Evolutionary conservation across 1,140 invertebrate genomes (phyloP).

Genomic region (Cotesia chilonis): DNA sequence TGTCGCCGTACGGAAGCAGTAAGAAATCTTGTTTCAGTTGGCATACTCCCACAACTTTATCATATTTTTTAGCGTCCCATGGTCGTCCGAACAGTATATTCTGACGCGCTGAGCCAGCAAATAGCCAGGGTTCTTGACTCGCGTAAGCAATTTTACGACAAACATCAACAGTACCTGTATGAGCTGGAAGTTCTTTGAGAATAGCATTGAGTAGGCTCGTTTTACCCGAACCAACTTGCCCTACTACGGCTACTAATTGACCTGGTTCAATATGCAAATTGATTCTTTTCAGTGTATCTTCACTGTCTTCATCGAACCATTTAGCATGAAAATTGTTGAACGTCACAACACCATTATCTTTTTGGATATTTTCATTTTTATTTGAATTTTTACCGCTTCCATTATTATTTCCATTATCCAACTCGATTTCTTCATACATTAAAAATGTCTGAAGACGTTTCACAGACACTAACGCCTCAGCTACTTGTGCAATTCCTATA

Average conservation of each 20-base stretch:
- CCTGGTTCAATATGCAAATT: slow-evolving; percentile 71
- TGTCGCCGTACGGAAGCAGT: slow-evolving; percentile 69
- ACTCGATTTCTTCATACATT: slow-evolving; percentile 66
- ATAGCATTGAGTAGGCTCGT: too few species aligned
- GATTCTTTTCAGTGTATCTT: slow-evolving; percentile 66
- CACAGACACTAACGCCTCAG: slow-evolving; percentile 73
- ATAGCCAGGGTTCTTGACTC: slow-evolving; percentile 79
- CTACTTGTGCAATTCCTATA: slow-evolving; percentile 68
- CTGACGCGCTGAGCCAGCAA: slow-evolving; percentile 70
- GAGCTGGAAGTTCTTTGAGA: slow-evolving; percentile 70
- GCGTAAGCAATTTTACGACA: slow-evolving; percentile 75
- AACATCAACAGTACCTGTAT: slow-evolving; percentile 62
- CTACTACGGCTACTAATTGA: slow-evolving; percentile 75
- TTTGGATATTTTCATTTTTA: not conserved
- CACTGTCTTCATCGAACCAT: slow-evolving; percentile 55
- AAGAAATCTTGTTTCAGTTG: slow-evolving; percentile 71
- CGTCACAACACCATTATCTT: slow-evolving; percentile 37
- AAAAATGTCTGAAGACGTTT: slow-evolving; percentile 75
- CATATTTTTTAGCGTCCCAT: slow-evolving; percentile 70
- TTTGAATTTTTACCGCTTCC: not conserved
- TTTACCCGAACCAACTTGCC: too few species aligned
- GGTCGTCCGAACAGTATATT: slow-evolving; percentile 85
- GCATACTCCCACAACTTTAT: slow-evolving; percentile 69
- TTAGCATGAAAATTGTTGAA: slow-evolving; percentile 56
- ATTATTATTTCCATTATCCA: not conserved